phyloP scores from a whole-genome alignment of 1,140 invertebrate species.

The Babylonia areolata region DNA sequence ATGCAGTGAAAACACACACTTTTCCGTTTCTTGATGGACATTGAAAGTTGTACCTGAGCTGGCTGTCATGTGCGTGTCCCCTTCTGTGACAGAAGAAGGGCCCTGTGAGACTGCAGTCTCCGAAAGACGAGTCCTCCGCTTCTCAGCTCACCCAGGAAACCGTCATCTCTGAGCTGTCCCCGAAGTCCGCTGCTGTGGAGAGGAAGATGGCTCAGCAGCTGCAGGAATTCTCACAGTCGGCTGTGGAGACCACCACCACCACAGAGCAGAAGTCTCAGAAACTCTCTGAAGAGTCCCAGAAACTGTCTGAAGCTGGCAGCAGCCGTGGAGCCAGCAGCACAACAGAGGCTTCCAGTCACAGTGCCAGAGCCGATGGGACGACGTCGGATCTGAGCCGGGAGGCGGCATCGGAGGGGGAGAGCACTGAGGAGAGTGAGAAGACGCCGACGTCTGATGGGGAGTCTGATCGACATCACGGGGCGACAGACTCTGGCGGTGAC shows the following conservation, averaged over 20 bases:
- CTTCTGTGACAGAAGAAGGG: slow-evolving; percentile 31
- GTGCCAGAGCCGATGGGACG: slow-evolving; percentile 51
- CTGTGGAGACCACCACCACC: slow-evolving; percentile 4
- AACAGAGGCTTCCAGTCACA: slow-evolving; percentile 53
- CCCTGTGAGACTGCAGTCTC: slow-evolving; percentile 29
- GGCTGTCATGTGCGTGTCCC: neutral
- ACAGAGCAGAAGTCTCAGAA: slow-evolving; percentile 23
- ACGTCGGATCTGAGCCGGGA: slow-evolving; percentile 63
- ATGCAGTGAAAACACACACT: too few species aligned
- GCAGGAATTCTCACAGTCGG: slow-evolving; percentile 68
- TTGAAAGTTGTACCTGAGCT: neutral
- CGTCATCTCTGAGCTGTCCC: slow-evolving; percentile 16
- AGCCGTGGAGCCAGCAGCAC: slow-evolving; percentile 52
- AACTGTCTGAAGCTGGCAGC: slow-evolving; percentile 42
- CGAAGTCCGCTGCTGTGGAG: slow-evolving; percentile 63
- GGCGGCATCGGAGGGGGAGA: slow-evolving; percentile 65
- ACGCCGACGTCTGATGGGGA: slow-evolving; percentile 70
- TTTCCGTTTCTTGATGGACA: too few species aligned
- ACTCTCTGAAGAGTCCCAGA: slow-evolving; percentile 42
- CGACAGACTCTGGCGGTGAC: slow-evolving; percentile 58
- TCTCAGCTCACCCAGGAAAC: slow-evolving; percentile 29
- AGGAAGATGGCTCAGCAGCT: slow-evolving; percentile 76
- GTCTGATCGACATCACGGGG: slow-evolving; percentile 49
- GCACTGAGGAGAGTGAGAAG: slow-evolving; percentile 70
- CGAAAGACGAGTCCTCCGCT: slow-evolving; percentile 17